Evolutionary conservation across 1,140 invertebrate genomes (phyloP).

Genomic region (Drosophila nebulosa): DNA sequence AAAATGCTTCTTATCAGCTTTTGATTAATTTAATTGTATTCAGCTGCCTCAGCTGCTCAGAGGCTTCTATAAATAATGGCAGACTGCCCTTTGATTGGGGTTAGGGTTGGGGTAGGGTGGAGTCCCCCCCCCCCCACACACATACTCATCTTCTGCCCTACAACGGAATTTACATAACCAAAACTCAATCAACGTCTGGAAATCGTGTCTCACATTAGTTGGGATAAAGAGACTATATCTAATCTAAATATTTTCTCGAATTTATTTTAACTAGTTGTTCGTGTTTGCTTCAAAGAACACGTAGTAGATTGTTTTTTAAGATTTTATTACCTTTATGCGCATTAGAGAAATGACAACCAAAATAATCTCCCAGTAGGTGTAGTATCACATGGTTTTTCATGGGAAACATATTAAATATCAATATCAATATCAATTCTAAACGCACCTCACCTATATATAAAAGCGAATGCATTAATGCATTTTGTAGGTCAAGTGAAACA

Average conservation of each 20-base stretch:
- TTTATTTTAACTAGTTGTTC: slow-evolving; percentile 11
- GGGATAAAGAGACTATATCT: background rate
- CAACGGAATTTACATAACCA: background rate
- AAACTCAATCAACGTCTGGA: background rate
- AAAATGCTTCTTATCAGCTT: slow-evolving; percentile 28
- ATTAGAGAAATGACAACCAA: slow-evolving; percentile 6
- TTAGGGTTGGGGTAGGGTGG: background rate
- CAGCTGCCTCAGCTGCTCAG: slow-evolving; percentile 2
- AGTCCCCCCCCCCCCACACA: too few relatives aligned
- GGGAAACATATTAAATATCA: slow-evolving; percentile 14
- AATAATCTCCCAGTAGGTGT: slow-evolving; percentile 11
- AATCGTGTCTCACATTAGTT: background rate
- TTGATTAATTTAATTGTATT: slow-evolving; percentile 37
- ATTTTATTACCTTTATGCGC: background rate
- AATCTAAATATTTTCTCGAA: slow-evolving; percentile 12
- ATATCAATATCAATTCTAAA: slow-evolving; percentile 40
- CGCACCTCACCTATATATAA: slow-evolving; percentile 36
- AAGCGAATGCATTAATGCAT: slow-evolving; percentile 10
- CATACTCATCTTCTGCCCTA: too few relatives aligned
- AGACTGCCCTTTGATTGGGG: slow-evolving; percentile 23
- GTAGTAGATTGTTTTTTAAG: background rate
- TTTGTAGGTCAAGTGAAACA: slow-evolving; percentile 50
- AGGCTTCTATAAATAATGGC: slow-evolving; percentile 21
- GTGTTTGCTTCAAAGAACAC: slow-evolving; percentile 13
- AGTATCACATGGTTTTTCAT: slow-evolving; percentile 3